Base-by-base conservation (phyloP, 2,113 vertebrate species). In the Corythoichthys haematopterus region DNA sequence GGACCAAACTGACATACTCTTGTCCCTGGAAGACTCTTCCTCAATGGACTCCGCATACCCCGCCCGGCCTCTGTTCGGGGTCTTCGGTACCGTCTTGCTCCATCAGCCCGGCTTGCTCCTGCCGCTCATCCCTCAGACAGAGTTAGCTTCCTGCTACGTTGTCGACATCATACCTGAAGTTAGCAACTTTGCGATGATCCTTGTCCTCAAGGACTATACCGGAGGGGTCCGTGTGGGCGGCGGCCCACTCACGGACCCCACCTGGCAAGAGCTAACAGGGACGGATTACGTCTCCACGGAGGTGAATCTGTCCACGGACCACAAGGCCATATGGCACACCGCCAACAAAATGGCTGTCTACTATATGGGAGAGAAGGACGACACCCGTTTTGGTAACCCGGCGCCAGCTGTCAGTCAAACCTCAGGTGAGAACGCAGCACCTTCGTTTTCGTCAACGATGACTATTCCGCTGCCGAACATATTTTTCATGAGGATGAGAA, bases 291-390 rank as follows among this genome's bases (percentile, higher is more conserved):
- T 79, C 16, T 87, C 74, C 0, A 48, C 45, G 0, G 0, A 0
- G 0, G 2, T 78, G 0, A 0, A 0, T 0, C 6, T 87, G 2
- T 0, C 0, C 0, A 0, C 0, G 0, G 0, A 0, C 0, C 0
- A 6, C 3, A 56, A 2, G 2, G 0, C 85, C 15, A 43, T 91
- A 59, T 92, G 90, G 90, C 91, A 92, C 68, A 12, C 1, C 0
- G 57, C 33, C 3, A 66, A 78, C 15, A 77, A 8, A 3, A 90
- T 92, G 69, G 86, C 66, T 0, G 88, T 91, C 40, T 92, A 91
- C n/a, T 52, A 64, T 4, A 0, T 72, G 3, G 83, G 76, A 36
- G 2, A 0, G 0, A 65, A 52, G 2, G 0, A 0, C 0, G 5
- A 0, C 0, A 0, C 0, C 10, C 0, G 0, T 36, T 87, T 81